Evolutionary conservation across 2,888 invertebrate species (phyloP).

Genomic region (Drosophila nr. medialis): DNA sequence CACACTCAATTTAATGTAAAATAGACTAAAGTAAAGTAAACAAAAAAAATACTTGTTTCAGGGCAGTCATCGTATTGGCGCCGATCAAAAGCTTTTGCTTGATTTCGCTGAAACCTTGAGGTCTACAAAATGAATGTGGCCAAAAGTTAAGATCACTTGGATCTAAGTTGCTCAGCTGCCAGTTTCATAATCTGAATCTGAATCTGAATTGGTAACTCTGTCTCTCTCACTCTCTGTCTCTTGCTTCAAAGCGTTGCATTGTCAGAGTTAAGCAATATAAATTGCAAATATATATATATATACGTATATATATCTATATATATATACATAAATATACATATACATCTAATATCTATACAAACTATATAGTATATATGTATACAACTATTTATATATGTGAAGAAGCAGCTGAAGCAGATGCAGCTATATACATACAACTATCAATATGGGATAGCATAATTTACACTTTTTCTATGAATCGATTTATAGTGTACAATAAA

Average conservation of each 20-base stretch:
- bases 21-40: constrained; percentile 24
- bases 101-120: constrained; percentile 37
- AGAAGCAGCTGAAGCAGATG: constrained; percentile 37
- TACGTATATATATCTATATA: constrained; percentile 30
- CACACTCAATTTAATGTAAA: constrained; percentile 43
- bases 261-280: constrained; percentile 74
- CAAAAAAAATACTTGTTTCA: constrained; percentile 45
- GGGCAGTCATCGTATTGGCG: constrained; percentile 41
- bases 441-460: constrained; percentile 76
- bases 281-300: constrained; percentile 66
- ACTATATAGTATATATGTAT: constrained; percentile 69
- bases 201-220: constrained; percentile 39
- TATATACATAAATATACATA: constrained; percentile 48
- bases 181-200: constrained; percentile 22
- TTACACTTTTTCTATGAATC: constrained; percentile 79
- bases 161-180: constrained; percentile 34
- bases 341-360: constrained; percentile 72
- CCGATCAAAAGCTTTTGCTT: constrained; percentile 52
- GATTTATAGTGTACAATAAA: constrained; percentile 76
- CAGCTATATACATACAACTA: constrained; percentile 65
- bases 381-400: constrained; percentile 70
- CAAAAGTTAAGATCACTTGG: constrained; percentile 18
- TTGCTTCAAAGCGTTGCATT: constrained; percentile 77
- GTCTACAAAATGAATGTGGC: constrained; percentile 1
- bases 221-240: constrained; percentile 63